Conservation (phyloP, 2,113 vertebrate genomes). For the Lepus europaeus region DNA sequence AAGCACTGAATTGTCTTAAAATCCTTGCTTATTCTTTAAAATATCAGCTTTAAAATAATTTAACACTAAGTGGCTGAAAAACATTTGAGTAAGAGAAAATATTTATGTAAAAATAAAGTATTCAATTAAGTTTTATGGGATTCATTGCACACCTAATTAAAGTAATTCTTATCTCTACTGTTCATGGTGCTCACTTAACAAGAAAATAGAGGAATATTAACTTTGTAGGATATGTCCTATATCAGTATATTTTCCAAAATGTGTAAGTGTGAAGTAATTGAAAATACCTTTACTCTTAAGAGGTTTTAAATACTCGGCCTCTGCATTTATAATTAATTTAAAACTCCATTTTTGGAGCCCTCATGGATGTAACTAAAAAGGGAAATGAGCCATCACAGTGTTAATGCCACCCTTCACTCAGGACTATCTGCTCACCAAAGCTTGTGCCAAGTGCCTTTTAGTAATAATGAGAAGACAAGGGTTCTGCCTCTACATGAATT, state of each 20-base stretch:
- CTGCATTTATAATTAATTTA: conserved; percentile 70
- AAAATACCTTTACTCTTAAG: conserved; percentile 69
- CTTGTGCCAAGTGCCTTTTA: neutral
- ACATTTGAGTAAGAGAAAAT: conserved; percentile 76
- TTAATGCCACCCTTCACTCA: conserved; percentile 51
- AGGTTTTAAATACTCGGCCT: conserved; percentile 62
- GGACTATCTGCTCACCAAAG: neutral
- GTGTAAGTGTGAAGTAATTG: conserved; percentile 64
- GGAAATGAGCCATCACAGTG: conserved; percentile 78
- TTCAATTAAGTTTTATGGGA: conserved; percentile 78
- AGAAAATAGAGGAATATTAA: conserved; percentile 71
- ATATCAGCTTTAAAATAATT: conserved; percentile 69
- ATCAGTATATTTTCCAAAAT: conserved; percentile 68
- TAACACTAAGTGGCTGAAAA: conserved; percentile 54
- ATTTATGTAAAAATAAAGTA: conserved; percentile 69
- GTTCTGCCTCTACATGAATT: neutral
- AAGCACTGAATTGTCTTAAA: conserved; percentile 65
- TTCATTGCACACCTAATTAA: conserved; percentile 78
- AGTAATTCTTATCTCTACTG: conserved; percentile 74
- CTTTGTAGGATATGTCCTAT: conserved; percentile 64
- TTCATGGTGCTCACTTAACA: conserved; percentile 58
- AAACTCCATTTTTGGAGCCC: conserved; percentile 46
- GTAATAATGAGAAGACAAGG: neutral
- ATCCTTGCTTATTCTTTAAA: conserved; percentile 71
- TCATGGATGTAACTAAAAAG: conserved; percentile 72